These are phyloP conservation scores for Steinernema hermaphroditum DNA, from an alignment of 2,888 invertebrate genomes.

Conservation along the genomic window DNA sequence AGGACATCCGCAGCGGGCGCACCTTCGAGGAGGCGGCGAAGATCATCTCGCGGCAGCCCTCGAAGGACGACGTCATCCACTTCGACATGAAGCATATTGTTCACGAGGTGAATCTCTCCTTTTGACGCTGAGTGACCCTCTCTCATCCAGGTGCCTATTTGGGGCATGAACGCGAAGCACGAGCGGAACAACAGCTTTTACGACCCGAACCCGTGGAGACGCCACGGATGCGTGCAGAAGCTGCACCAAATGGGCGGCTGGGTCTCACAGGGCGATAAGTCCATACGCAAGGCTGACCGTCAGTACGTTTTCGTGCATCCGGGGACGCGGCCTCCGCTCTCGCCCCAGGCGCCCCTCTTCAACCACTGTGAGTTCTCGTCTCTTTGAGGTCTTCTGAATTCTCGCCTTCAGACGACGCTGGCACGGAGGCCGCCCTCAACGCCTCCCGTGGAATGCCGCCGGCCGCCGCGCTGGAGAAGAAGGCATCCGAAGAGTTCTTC, in stretches of 20 bases:
- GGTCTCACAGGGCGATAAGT: neutral
- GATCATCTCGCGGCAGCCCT: neutral
- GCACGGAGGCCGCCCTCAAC: neutral
- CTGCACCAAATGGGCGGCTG: slow-evolving; percentile 12
- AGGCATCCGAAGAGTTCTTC: neutral
- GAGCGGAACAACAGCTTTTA: neutral
- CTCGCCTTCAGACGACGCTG: neutral
- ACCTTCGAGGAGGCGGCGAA: slow-evolving; percentile 4
- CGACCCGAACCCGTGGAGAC: slow-evolving; percentile 11
- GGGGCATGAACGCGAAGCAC: slow-evolving; percentile 12
- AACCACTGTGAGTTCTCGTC: neutral
- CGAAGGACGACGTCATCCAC: neutral
- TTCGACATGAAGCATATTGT: slow-evolving; percentile 12
- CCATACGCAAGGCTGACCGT: neutral
- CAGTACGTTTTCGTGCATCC: neutral
- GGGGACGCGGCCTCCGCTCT: neutral
- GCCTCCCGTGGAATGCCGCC: neutral
- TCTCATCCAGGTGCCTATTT: neutral
- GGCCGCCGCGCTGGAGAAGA: neutral
- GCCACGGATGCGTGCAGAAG: slow-evolving; percentile 12
- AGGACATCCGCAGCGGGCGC: neutral
- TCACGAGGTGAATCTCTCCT: neutral
- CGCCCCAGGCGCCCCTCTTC: slow-evolving; percentile 1
- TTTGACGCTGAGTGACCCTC: no score
- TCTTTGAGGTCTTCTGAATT: neutral